These are phyloP conservation scores for Limonius californicus DNA, from an alignment of 1,140 invertebrate genomes.

Conservation along the genomic window DNA sequence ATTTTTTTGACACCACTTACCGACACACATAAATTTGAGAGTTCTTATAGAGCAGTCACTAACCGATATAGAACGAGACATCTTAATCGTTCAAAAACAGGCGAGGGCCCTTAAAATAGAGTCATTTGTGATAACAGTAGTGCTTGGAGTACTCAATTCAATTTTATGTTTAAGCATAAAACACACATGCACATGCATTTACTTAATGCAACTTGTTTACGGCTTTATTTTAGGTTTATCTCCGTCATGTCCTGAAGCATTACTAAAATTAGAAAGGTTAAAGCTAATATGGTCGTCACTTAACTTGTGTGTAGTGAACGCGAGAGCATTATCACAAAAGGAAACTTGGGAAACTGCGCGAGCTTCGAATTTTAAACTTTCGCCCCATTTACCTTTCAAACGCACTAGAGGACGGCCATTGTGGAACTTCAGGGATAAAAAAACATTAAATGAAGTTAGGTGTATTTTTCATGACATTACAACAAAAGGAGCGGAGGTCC, in stretches of 20 bases:
- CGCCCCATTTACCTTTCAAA: too few relatives aligned
- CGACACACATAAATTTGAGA: neutral
- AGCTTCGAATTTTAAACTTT: too few relatives aligned
- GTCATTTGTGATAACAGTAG: slow-evolving; percentile 4
- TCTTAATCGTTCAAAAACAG: slow-evolving; percentile 2
- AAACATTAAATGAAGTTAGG: too few relatives aligned
- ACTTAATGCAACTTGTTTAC: neutral
- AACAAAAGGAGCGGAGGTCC: too few relatives aligned
- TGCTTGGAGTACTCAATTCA: neutral
- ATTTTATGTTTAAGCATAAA: slow-evolving; percentile 2
- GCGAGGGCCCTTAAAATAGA: slow-evolving; percentile 5
- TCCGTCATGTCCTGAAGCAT: neutral
- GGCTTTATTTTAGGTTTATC: slow-evolving; percentile 2
- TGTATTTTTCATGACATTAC: too few relatives aligned
- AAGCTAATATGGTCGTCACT: too few relatives aligned
- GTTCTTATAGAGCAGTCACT: neutral
- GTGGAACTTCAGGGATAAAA: too few relatives aligned
- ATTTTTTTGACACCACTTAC: slow-evolving; percentile 7
- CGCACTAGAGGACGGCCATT: too few relatives aligned
- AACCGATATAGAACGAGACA: slow-evolving; percentile 9
- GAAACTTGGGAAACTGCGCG: too few relatives aligned
- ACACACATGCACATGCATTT: slow-evolving; percentile 3
- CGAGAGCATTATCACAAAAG: too few relatives aligned
- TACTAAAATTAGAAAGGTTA: neutral
- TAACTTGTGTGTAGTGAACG: too few relatives aligned